Base-by-base conservation (phyloP, 2,888 invertebrate genomes). In the Parascotia fuliginaria region DNA sequence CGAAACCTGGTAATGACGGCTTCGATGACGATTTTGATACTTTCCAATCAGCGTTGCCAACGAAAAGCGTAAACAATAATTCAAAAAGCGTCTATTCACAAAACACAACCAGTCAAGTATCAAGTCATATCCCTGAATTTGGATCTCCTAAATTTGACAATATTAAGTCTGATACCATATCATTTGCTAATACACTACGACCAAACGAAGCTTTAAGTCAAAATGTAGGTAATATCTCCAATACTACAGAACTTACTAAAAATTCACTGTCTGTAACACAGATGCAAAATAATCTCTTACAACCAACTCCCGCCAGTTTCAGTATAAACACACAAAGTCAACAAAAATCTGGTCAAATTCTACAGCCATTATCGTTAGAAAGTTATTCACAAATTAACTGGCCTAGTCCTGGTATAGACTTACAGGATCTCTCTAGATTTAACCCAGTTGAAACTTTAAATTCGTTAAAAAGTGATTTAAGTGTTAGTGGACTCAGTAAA, bases 351-450 rank as follows among this genome's bases (percentile, higher is more conserved):
- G 77, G 75, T n/a, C 92, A 92, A 81, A 92, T 92, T 66, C 68
- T 92, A 45, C 90, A 92, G 60, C 92, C 92, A 0, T 64, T 92
- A 19, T 89, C 92, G 5, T 69, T 92, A 59, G 92, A 92, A 66
- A 87, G 91, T 60, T 92, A 85, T 68, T 92, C 93, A 0, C 90
- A 93, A 75, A 94, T 94, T 34, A 94, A 94, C 71, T 94, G 94
- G 94, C 94, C 94, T 2, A 93, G 94, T 72, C 94, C 94, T 9
- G 94, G 94, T 14, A 86, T 92, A 61, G 87, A 92, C 65, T 79
- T 92, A 43, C 92, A 92, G 66, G 92, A 92, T 71, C 76, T 92
- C 2, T 91, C 92, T 1, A 75, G 89, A 50, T 92, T 92, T 42
- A 92, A 92, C 72, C 92, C 92, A 15, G 87, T 92, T 0, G 89